Percentiles rank a stretch among this genome's conserved stretches.
phyloP scores from a whole-genome alignment of 2,888 invertebrate species.

The Clitarchus hookeri region DNA sequence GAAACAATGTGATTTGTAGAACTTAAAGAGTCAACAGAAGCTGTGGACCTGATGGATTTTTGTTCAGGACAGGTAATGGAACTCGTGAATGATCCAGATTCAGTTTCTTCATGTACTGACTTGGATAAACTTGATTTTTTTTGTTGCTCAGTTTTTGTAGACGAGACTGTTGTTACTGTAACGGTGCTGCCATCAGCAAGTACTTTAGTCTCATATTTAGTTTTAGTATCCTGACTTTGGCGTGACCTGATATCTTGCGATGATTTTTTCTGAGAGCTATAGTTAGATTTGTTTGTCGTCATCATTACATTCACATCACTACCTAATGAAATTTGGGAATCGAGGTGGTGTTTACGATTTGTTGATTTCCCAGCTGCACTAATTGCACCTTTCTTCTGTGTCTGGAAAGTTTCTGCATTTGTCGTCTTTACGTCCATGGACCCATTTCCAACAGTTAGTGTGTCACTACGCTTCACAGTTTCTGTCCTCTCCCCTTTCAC shows the following conservation, averaged over 20 bases:
- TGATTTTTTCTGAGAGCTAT: slow-evolving; percentile 51
- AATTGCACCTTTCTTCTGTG: slow-evolving; percentile 60
- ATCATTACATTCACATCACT: slow-evolving; percentile 60
- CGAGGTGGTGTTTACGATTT: slow-evolving; percentile 65
- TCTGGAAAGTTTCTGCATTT: slow-evolving; percentile 59
- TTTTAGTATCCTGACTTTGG: slow-evolving; percentile 47
- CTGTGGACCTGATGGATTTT: background rate
- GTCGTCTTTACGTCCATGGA: slow-evolving; percentile 61
- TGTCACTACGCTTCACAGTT: slow-evolving; percentile 58
- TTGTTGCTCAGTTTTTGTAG: slow-evolving; percentile 32
- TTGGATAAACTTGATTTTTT: slow-evolving; percentile 41
- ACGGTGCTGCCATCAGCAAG: slow-evolving; percentile 59
- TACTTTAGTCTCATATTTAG: slow-evolving; percentile 54
- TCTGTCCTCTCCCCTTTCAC: slow-evolving; percentile 58
- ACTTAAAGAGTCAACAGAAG: background rate
- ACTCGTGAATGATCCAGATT: background rate
- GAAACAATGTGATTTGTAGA: background rate
- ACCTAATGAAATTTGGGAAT: slow-evolving; percentile 68
- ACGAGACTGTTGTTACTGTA: slow-evolving; percentile 40
- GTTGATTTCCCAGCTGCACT: slow-evolving; percentile 57
- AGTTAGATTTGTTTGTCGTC: slow-evolving; percentile 56
- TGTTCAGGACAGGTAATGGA: background rate
- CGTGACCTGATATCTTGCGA: slow-evolving; percentile 38
- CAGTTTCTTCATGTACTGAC: slow-evolving; percentile 25
- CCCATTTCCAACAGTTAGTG: slow-evolving; percentile 57